phyloP scores from a whole-genome alignment of 1,140 invertebrate genomes.

The Globodera ellingtonae region DNA sequence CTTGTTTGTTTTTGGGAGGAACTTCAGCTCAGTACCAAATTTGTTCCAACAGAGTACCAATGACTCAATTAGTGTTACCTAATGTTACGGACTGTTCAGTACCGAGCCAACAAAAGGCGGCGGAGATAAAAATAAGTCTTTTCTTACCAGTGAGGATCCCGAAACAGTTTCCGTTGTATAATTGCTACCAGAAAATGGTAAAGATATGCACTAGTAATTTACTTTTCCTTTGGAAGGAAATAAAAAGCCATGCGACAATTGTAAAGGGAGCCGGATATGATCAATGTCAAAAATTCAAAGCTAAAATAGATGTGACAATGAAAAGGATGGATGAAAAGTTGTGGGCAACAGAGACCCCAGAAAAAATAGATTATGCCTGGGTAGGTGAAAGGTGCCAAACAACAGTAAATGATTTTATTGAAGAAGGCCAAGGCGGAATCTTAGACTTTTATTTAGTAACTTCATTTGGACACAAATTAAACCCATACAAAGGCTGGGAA shows the following conservation, averaged over 20 bases:
- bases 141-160: background rate
- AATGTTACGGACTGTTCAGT: background rate
- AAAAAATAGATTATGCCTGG: background rate
- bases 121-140: background rate
- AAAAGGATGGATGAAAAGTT: background rate
- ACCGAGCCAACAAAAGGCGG: background rate
- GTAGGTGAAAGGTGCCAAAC: background rate
- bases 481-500: background rate
- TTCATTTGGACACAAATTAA: background rate
- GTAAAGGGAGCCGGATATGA: background rate
- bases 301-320: background rate
- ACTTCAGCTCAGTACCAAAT: background rate
- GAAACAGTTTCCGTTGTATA: background rate
- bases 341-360: background rate
- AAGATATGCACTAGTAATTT: background rate
- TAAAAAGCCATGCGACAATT: background rate
- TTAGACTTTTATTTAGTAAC: background rate
- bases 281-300: background rate
- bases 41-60: background rate
- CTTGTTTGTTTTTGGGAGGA: background rate
- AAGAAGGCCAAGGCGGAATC: background rate
- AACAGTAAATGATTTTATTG: background rate
- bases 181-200: background rate
- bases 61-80: background rate
- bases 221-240: background rate